Base-by-base conservation (phyloP, 1,140 invertebrate species). In the Habropoda laboriosa region DNA sequence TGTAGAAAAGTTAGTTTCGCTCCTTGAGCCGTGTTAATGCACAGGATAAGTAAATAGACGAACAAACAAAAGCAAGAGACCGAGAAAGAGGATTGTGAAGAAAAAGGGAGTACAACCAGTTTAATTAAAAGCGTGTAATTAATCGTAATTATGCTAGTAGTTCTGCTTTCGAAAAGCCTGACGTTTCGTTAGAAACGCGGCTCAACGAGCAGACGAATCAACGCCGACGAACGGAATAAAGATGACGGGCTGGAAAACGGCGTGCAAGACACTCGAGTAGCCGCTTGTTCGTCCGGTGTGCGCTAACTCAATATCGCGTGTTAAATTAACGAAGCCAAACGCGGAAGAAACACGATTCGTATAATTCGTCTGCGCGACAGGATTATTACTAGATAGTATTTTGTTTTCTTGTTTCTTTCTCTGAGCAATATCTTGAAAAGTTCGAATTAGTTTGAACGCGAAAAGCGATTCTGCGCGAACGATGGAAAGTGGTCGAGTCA, bases 61-160 rank as follows among this genome's bases (percentile, higher is more conserved):
- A 61, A 21, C 27, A 32, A 55, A 49, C 35, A 70, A 47, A 49
- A 32, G 16, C 3, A 21, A 57, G 16, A 16, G 12, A 7, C 27
- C n/a, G n/a, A 24, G 3, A 45, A 18, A 21, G 18, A 7, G 3
- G 6, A 18, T 21, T 16, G 30, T 1, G 5, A 40, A 40, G 58
- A 40, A 24, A 49, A 58, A 58, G 55, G n/a, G n/a, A n/a, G 51
- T 77, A 75, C 45, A 82, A 71, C 67, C 58, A 63, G 45, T 45
- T 71, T 83, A 82, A 83, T 83, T 80, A 78, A 68, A 83, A 70
- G 32, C 60, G 75, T 66, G 70, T 68, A 82, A 82, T 83, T 79
- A 68, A 51, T 68, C 30, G 64, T 68, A 68, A 68, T 68, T 68
- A 68, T 68, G 64, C 47, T 38, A 51, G 64, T 68, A 68, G 64